A percentile compares a stretch with the other conserved stretches of the same genome.
These are phyloP conservation scores for Acleris laterana DNA, from an alignment of 2,888 invertebrate genomes.

Conservation along the genomic window DNA sequence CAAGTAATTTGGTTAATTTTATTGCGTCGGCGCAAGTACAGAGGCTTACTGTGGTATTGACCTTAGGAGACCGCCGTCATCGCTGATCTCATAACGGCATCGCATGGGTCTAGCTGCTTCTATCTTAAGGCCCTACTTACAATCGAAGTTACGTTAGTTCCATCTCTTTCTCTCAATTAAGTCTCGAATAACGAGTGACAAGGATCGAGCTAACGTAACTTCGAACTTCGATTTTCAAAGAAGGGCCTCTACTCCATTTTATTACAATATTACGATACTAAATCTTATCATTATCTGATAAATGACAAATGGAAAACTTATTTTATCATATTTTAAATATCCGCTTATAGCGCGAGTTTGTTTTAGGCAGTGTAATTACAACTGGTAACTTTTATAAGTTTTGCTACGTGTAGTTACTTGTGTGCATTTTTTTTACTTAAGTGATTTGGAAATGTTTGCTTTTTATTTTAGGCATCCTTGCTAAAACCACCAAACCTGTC, in stretches of 20 bases:
- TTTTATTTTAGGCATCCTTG: too few species aligned
- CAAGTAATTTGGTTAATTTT: conserved; percentile 32
- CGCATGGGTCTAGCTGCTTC: conserved; percentile 39
- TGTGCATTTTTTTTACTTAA: too few species aligned
- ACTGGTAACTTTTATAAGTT: too few species aligned
- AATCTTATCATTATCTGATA: conserved; percentile 6
- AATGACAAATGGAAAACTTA: neutral
- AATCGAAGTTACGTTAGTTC: too few species aligned
- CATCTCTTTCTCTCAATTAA: too few species aligned
- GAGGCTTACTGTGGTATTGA: conserved; percentile 45
- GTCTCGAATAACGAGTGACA: too few species aligned
- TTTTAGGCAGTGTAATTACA: neutral
- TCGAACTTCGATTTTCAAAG: too few species aligned
- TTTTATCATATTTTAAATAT: neutral
- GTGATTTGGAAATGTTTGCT: too few species aligned
- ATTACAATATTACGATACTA: neutral
- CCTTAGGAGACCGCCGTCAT: conserved; percentile 61
- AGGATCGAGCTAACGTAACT: too few species aligned
- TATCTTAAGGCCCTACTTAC: neutral
- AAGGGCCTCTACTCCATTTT: neutral
- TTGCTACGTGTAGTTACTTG: too few species aligned
- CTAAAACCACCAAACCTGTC: too few species aligned
- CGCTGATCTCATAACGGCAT: conserved; percentile 65
- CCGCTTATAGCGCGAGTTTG: neutral
- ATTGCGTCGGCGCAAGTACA: conserved; percentile 23